A percentile compares a stretch with the other conserved stretches of the same genome.
phyloP scores from a whole-genome alignment of 1,140 invertebrate species.

The Armadillidium nasatum region DNA sequence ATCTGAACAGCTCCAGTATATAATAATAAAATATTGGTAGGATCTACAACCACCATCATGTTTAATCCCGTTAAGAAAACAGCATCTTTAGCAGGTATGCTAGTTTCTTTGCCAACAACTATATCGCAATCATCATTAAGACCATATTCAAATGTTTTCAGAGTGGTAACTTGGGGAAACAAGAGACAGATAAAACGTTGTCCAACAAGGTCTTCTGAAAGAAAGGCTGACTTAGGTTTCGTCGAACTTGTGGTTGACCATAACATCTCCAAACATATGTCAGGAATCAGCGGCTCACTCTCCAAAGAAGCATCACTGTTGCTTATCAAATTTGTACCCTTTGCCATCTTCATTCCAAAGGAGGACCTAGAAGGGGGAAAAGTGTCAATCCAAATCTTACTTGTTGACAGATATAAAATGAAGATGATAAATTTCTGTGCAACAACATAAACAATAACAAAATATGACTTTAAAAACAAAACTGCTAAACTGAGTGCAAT shows the following conservation, averaged over 20 bases:
- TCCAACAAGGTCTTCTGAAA: conserved; percentile 73
- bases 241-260: conserved; percentile 66
- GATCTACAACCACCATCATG: conserved; percentile 76
- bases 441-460: conserved; percentile 46
- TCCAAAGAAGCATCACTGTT: conserved; percentile 46
- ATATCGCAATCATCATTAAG: conserved; percentile 61
- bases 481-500: neutral
- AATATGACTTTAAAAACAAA: conserved; percentile 25
- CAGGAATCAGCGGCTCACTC: conserved; percentile 69
- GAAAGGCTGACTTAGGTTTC: conserved; percentile 69
- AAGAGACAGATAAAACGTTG: conserved; percentile 80
- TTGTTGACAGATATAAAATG: conserved; percentile 45
- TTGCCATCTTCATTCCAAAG: conserved; percentile 38
- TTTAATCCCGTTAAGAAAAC: conserved; percentile 69
- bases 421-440: conserved; percentile 32
- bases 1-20: conserved; percentile 74
- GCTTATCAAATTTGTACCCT: conserved; percentile 36
- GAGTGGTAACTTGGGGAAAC: conserved; percentile 60
- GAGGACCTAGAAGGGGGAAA: conserved; percentile 45
- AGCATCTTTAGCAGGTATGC: conserved; percentile 75
- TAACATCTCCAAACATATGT: conserved; percentile 78
- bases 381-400: conserved; percentile 39
- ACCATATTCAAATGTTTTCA: conserved; percentile 70
- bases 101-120: conserved; percentile 67
- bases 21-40: conserved; percentile 69